Evolutionary conservation across 2,888 invertebrate genomes (phyloP), one percentile per base, ranked within the genome.

Genomic region (Synergus umbraculus): DNA sequence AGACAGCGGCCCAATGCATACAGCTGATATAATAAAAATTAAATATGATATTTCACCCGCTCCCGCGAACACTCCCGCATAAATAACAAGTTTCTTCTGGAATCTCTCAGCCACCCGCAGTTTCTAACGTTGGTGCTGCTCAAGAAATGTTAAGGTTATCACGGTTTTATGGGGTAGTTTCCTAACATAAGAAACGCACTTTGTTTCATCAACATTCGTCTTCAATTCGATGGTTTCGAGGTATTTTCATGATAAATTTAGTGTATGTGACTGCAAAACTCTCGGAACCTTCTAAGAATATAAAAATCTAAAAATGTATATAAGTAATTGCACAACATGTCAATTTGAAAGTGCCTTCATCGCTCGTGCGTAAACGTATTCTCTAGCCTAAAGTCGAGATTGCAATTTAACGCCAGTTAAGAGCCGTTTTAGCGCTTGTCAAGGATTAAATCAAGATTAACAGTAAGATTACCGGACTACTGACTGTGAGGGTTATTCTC

Each of bases 401-500:
- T 85, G 84, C 90, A 87, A 90, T 90, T 90, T 90, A 89, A 88
- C 89, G 88, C 89, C 88, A 88, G 90, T 91, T 90, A 89, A 89
- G 88, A 87, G 87, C 88, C 87, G 87, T 89, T 91, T 89, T 90
- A 91, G 91, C 89, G 91, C 91, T 91, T 91, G 91, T 91, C 91
- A 91, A 90, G 91, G 91, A 91, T 91, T 91, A 91, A 91, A 91
- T 91, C 90, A 91, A 91, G 91, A 91, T 91, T 91, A 91, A 91
- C 91, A 87, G 89, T 87, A 87, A 90, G 90, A 90, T 91, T 90
- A 89, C 86, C 84, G 86, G 86, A 87, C 86, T 88, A 83, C 82
- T 82, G 81, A 83, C 81, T 46, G 60, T 80, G 82, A 60, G 85
- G 86, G 85, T 86, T 87, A 87, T 85, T 86, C 86, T 83, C 85